Percentiles rank a stretch among this genome's conserved stretches.
Conservation (phyloP, 1,140 invertebrate species). For the Oscheius sp. region DNA sequence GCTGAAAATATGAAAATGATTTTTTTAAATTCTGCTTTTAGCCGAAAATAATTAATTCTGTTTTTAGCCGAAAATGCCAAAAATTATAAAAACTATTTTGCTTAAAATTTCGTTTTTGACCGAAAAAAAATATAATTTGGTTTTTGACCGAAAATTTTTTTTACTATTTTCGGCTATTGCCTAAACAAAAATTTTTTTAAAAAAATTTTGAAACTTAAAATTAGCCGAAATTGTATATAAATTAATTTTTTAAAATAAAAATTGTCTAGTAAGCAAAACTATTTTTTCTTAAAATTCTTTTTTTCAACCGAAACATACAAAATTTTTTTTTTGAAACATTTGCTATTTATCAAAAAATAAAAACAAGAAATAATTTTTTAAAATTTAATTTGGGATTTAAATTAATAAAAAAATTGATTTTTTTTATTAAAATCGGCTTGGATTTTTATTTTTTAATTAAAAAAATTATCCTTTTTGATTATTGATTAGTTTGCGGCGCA, state of each 20-base stretch:
- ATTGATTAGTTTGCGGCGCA: neutral
- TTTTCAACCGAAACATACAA: neutral
- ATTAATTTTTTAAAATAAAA: no score
- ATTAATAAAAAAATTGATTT: neutral
- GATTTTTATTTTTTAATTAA: neutral
- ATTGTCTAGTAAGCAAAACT: no score
- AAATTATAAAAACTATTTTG: no score
- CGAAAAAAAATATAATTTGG: neutral
- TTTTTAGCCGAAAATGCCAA: neutral
- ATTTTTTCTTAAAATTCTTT: neutral
- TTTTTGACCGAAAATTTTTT: no score
- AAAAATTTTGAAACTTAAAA: no score
- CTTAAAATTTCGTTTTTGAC: neutral
- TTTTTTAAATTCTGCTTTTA: neutral
- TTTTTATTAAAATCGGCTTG: neutral
- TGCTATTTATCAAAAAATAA: no score
- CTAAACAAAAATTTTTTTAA: no score
- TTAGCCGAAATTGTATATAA: no score
- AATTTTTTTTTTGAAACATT: neutral
- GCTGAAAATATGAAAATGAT: constrained; percentile 23
- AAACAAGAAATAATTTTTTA: no score
- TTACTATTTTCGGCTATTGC: no score
- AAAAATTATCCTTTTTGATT: neutral
- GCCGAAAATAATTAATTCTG: neutral
- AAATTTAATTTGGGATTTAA: neutral